Evolutionary conservation across 2,888 invertebrate genomes (phyloP), one percentile per base, ranked within the genome.

Genomic region (Himalopsyche tibetana): DNA sequence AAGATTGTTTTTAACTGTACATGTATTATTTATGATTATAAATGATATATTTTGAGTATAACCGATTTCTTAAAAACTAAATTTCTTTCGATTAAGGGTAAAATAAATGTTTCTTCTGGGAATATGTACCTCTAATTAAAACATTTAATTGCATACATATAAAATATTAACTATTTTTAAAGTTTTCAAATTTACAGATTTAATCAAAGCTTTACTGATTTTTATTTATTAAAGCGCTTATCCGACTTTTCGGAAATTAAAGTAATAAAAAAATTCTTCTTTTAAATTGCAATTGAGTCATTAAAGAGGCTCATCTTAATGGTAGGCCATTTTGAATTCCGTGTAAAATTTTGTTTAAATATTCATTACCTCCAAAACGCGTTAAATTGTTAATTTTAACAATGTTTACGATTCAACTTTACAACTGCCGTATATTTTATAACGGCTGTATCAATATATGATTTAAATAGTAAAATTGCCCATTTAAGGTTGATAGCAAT

Each of bases 291-390:
- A 15, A 0, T 36, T 28, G 19, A 74, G 74, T 74, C 74, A 74
- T 74, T 38, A 74, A 74, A 74, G 0, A 12, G 28, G 12, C 74
- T 74, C 36, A 38, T 74, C 36, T 74, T 74, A 38, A 74, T 74
- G 36, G 38, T 38, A 36, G 11, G 36, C 74, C 36, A 74, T 74
- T 74, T 74, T 74, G 36, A 74, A 38, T 12, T 38, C 38, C 74
- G 28, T 74, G 36, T 74, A 74, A 74, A 74, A 36, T 38, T 74
- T 74, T 36, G 74, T 38, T 74, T 36, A 38, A 74, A 74, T 74
- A 74, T 74, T 74, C 74, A 74, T 74, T 74, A 74, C 74, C 12
- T 38, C 5, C 38, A 38, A 74, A 74, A 38, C 36, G 38, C 74
- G 74, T 74, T 38, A 74, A 74, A 74, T 38, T 36, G 19, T 36